Percentiles rank a stretch among this genome's conserved stretches.
Conservation (phyloP, 2,797 vertebrate species). For the Rhinogobio ventralis region DNA sequence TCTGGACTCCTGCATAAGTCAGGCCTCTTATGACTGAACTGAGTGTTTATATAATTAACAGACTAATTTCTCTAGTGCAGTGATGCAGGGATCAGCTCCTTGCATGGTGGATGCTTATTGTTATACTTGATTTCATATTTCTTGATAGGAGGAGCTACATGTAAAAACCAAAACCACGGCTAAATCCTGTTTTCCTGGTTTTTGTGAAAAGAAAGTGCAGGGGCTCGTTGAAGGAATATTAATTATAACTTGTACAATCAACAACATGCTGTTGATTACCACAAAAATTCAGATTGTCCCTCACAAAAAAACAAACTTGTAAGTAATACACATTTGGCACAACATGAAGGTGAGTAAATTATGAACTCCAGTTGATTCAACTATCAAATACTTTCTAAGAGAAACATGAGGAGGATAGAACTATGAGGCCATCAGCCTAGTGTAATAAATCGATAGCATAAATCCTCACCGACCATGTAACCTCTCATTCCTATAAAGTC, state of each 20-base stretch:
- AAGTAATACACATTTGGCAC: neutral
- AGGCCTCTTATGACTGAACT: neutral
- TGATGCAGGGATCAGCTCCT: conserved; percentile 19
- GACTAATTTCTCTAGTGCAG: conserved; percentile 29
- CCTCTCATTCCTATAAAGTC: neutral
- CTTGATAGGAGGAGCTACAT: neutral
- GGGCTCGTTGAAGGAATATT: neutral
- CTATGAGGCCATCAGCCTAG: neutral
- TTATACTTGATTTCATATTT: conserved; percentile 11
- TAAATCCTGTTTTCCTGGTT: conserved; percentile 29
- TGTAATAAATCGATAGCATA: conserved; percentile 11
- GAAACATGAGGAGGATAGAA: neutral
- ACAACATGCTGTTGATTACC: neutral
- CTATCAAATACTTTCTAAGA: neutral
- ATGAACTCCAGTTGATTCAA: neutral
- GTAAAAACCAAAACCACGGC: neutral
- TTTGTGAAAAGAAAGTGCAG: neutral
- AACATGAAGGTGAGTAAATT: neutral
- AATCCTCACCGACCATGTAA: conserved; percentile 7
- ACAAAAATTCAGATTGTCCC: neutral
- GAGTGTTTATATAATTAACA: conserved; percentile 15
- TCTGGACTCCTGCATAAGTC: neutral
- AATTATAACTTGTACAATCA: neutral
- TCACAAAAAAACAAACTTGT: neutral
- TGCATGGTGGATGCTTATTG: neutral